Evolutionary conservation across 2,113 vertebrate species (phyloP), one percentile per base, ranked within the genome.

Genomic region (Capricornis sumatraensis): DNA sequence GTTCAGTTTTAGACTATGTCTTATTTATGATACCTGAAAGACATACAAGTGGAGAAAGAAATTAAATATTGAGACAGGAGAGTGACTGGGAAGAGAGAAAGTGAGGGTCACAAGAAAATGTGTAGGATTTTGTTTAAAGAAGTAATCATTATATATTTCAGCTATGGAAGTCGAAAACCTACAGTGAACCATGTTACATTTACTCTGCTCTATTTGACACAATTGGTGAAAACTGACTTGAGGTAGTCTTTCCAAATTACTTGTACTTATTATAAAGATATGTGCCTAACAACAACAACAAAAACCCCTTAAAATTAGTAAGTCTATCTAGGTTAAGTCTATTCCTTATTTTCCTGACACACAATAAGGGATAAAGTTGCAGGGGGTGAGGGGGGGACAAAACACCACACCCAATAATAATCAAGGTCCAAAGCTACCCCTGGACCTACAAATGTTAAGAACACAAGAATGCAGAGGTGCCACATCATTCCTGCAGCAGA

Each of bases 11-110:
- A 87, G 13, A n/a, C 62, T 53, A 33, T 47, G 14, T 7, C 85
- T 52, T 30, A 60, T 25, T 94, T 53, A 91, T 60, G 52, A 50
- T 81, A 96, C 7, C 21, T 87, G 71, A 87, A 90, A 96, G 40
- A 94, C 33, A 87, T 86, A 52, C 3, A 82, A 87, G 50, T 67
- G 40, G 60, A 87, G 27, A 85, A 11, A 91, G 40, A 90, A 95
- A 71, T 91, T 43, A 81, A 87, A 94, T 74, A 86, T 11, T 52
- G 50, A 86, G 52, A 71, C 21, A 94, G 58, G 45, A 2, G 74
- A 60, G 50, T 58, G 71, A 87, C 58, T 94, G 58, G n/a, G 4
- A 91, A 50, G 40, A 96, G 10, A 95, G 14, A 74, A 96, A 81
- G 67, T 33, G 43, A 90, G 90, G 27, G 15, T 71, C 28, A 81